Percentiles rank a stretch among this genome's conserved stretches.
Conservation (phyloP, 2,113 vertebrate genomes). For the Albula glossodonta region DNA sequence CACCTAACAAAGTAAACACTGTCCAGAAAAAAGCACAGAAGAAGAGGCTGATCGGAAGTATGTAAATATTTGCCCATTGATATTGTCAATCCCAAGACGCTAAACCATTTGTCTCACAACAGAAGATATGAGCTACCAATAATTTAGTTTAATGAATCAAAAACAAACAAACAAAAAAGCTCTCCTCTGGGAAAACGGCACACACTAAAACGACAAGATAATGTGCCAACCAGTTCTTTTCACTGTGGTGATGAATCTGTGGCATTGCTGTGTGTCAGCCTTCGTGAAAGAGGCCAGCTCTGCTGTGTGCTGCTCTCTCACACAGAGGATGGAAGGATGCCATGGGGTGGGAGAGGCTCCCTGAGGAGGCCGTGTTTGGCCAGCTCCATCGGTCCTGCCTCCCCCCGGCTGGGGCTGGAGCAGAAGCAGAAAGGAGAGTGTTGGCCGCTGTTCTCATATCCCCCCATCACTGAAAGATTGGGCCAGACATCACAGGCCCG, state of each 20-base stretch:
- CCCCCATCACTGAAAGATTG: not conserved
- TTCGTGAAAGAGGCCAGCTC: too few species aligned
- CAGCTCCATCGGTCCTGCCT: not conserved
- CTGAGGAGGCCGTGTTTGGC: not conserved
- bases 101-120: not conserved
- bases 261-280: not conserved
- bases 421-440: not conserved
- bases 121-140: not conserved
- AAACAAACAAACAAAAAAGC: not conserved
- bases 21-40: too few species aligned
- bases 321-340: not conserved
- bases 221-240: not conserved
- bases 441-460: not conserved
- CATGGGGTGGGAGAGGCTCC: not conserved
- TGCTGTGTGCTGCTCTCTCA: not conserved
- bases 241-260: not conserved
- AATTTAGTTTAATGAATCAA: not conserved
- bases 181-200: too few species aligned
- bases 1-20: too few species aligned
- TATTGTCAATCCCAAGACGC: not conserved
- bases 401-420: not conserved
- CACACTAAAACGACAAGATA: not conserved
- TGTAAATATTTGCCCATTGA: too few species aligned
- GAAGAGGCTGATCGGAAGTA: too few species aligned
- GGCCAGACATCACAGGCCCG: not conserved